phyloP scores from a whole-genome alignment of 2,888 invertebrate genomes.

The Limnephilus rhombicus region DNA sequence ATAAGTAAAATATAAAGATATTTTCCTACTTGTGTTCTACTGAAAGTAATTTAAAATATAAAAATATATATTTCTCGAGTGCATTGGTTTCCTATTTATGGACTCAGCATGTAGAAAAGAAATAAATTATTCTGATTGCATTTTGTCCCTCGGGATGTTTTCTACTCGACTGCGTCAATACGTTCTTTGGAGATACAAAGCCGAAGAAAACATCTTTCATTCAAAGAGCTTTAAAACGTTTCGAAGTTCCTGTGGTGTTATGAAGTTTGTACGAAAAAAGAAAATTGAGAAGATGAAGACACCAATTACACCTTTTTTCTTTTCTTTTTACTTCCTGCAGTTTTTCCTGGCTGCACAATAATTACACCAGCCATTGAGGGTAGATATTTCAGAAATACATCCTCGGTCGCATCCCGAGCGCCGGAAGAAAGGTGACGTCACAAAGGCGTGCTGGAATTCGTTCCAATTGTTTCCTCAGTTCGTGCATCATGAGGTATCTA shows the following conservation, averaged over 20 bases:
- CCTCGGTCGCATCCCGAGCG: background rate
- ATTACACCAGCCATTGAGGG: background rate
- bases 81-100: too few relatives aligned
- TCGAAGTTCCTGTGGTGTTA: background rate
- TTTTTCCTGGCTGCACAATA: slow-evolving; percentile 9
- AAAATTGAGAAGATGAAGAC: slow-evolving; percentile 20
- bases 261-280: background rate
- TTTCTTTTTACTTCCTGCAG: background rate
- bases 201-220: background rate
- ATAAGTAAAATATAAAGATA: background rate
- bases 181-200: background rate
- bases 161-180: background rate
- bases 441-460: background rate
- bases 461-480: background rate
- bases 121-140: background rate
- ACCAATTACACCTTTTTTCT: slow-evolving; percentile 25
- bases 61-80: too few relatives aligned
- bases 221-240: background rate
- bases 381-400: background rate
- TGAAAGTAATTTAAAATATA: too few relatives aligned
- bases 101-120: background rate
- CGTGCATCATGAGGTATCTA: too few relatives aligned
- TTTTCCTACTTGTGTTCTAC: too few relatives aligned
- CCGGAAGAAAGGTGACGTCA: background rate
- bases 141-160: background rate